These are phyloP conservation scores for Thecocarcelia acutangulata DNA, from an alignment of 2,888 invertebrate species.

Conservation along the genomic window DNA sequence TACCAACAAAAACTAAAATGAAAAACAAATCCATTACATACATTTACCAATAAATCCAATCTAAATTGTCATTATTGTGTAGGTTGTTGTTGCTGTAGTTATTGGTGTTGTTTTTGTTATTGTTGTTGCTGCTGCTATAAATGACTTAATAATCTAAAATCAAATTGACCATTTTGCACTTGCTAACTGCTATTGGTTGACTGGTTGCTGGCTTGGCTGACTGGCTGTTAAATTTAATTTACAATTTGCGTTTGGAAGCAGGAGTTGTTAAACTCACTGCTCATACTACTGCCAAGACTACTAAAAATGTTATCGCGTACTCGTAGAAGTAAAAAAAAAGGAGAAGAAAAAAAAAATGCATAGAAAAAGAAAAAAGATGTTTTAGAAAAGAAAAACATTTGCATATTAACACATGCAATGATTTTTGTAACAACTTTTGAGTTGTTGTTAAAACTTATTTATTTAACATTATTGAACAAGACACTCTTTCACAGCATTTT, in stretches of 20 bases:
- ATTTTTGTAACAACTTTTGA: slow-evolving; percentile 43
- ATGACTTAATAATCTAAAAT: slow-evolving; percentile 70
- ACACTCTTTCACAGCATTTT: slow-evolving; percentile 18
- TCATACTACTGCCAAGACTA: slow-evolving; percentile 14
- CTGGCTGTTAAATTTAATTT: slow-evolving; percentile 49
- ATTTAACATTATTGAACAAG: slow-evolving; percentile 55
- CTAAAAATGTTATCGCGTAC: background rate
- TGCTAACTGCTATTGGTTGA: slow-evolving; percentile 62
- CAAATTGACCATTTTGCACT: slow-evolving; percentile 70
- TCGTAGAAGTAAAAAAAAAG: background rate
- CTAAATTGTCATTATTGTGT: slow-evolving; percentile 66
- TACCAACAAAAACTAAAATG: too few relatives aligned
- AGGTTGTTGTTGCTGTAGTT: slow-evolving; percentile 56
- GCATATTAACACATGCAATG: slow-evolving; percentile 72
- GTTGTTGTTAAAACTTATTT: slow-evolving; percentile 19
- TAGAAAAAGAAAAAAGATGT: slow-evolving; percentile 43
- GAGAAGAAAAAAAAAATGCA: background rate
- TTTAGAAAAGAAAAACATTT: slow-evolving; percentile 62
- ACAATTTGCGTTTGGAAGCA: slow-evolving; percentile 44
- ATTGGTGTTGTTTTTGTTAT: slow-evolving; percentile 53
- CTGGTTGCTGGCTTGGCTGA: slow-evolving; percentile 35
- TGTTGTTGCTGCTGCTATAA: slow-evolving; percentile 67
- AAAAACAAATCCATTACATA: background rate
- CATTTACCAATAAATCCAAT: slow-evolving; percentile 56
- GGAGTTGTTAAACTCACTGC: slow-evolving; percentile 28